phyloP scores from a whole-genome alignment of 2,113 vertebrate genomes.

The Sciurus niger region DNA sequence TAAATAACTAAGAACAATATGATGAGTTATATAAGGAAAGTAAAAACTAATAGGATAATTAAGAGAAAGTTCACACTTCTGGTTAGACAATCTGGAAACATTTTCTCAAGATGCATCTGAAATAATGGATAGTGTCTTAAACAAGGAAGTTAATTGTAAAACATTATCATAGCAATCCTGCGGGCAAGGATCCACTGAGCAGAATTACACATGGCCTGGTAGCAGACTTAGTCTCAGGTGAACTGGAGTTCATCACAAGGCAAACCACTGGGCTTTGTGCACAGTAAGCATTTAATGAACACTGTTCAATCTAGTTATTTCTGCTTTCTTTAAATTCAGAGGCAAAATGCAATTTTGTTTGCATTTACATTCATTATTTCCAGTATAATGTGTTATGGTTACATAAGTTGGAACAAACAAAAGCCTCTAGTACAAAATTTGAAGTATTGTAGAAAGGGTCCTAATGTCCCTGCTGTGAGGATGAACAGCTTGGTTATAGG shows the following conservation, averaged over 20 bases:
- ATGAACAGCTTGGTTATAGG: not conserved
- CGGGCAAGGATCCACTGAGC: fast-evolving
- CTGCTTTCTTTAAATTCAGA: conserved; percentile 10
- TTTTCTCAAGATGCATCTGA: not conserved
- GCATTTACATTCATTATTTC: conserved; percentile 35
- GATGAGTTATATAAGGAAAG: not conserved
- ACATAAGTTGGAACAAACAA: conserved; percentile 44
- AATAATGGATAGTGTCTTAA: not conserved
- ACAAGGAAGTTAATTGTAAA: conserved; percentile 22
- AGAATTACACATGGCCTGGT: not conserved
- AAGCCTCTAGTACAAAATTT: conserved; percentile 54
- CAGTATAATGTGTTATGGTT: not conserved
- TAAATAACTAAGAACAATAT: not conserved
- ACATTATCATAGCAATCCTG: not conserved
- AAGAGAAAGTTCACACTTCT: not conserved
- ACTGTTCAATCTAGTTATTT: not conserved
- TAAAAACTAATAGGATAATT: not conserved
- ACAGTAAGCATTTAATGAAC: not conserved
- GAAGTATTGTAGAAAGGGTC: not conserved
- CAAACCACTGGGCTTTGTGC: not conserved
- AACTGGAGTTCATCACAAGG: not conserved
- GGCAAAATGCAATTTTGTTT: conserved; percentile 17
- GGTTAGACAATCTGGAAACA: conserved; percentile 45
- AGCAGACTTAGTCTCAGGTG: not conserved
- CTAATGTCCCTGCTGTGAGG: not conserved